Base-by-base conservation (phyloP, 2,888 invertebrate genomes). In the Eristalinus aeneus region DNA sequence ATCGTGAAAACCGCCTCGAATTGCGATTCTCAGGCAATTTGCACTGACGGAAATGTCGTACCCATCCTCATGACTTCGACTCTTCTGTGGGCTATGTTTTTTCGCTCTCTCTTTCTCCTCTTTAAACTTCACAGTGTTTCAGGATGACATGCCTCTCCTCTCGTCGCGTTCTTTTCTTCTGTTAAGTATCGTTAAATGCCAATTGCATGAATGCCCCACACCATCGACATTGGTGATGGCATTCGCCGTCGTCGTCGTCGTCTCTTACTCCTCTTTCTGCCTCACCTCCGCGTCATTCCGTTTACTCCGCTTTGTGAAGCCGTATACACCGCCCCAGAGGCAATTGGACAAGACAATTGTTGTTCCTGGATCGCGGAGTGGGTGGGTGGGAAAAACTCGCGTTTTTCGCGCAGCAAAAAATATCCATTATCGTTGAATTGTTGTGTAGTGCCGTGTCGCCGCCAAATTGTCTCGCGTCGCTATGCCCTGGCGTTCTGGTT, bases 1-100 rank as follows among this genome's bases (percentile, higher is more conserved):
- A 80, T 79, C 84, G 87, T 87, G 87, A 84, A 87, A 87, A 77
- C 87, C 84, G 68, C 74, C 64, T 84, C 69, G 80, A 74, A 54
- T 46, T 54, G 65, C 71, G 60, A 82, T 87, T 87, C 87, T 87
- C 87, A 87, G 87, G 80, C 87, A 87, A 87, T 87, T 87, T 87
- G 61, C 73, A 76, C n/a, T 65, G 87, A 76, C 87, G 84, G 80
- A 84, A 80, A 84, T 80, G 82, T 87, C 75, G 71, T 76, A 79
- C 64, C 53, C 64, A 27, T 76, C 68, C 58, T 74, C 74, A 56
- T 64, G 60, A n/a, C n/a, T 16, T 75, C 54, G 68, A 54, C 16
- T 34, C 34, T 20, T n/a, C n/a, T n/a, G n/a, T n/a, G n/a, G n/a
- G n/a, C n/a, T n/a, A n/a, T n/a, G 27, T 2, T 27, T 27, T 27